Conservation (phyloP, 1,140 invertebrate genomes). For the Paramacrobiotus metropolitanus region DNA sequence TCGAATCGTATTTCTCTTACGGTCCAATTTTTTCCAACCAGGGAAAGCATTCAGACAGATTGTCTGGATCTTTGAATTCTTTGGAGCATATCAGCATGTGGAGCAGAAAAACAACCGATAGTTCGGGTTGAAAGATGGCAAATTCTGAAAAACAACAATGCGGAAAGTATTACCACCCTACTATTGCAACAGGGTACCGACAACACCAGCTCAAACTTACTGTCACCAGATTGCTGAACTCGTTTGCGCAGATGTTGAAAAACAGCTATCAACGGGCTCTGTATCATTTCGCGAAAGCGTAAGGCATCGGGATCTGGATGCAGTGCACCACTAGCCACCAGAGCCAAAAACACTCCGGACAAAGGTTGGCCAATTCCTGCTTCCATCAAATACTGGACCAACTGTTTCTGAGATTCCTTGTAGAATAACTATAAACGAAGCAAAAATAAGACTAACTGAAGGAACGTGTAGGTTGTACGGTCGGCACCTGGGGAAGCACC, state of each 20-base stretch:
- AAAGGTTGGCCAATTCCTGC: too few relatives aligned
- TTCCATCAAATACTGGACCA: too few relatives aligned
- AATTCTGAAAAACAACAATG: neutral
- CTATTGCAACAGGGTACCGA: neutral
- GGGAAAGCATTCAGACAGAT: neutral
- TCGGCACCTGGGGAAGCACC: too few relatives aligned
- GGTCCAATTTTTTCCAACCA: conserved; percentile 1
- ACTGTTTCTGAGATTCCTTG: too few relatives aligned
- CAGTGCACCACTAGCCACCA: too few relatives aligned
- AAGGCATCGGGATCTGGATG: too few relatives aligned
- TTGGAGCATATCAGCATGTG: neutral
- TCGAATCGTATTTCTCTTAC: neutral
- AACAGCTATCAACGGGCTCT: too few relatives aligned
- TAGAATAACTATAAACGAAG: too few relatives aligned
- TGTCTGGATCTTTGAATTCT: neutral
- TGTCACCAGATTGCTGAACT: neutral
- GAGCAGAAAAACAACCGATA: neutral
- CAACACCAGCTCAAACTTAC: neutral
- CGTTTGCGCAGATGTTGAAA: neutral
- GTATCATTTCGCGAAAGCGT: too few relatives aligned
- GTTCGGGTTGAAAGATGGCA: neutral
- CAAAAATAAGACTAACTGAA: too few relatives aligned
- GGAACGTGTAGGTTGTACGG: too few relatives aligned
- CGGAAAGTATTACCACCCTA: neutral
- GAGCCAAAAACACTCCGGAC: too few relatives aligned